Evolutionary conservation across 2,113 vertebrate genomes (phyloP).

Genomic region (Spea bombifrons): DNA sequence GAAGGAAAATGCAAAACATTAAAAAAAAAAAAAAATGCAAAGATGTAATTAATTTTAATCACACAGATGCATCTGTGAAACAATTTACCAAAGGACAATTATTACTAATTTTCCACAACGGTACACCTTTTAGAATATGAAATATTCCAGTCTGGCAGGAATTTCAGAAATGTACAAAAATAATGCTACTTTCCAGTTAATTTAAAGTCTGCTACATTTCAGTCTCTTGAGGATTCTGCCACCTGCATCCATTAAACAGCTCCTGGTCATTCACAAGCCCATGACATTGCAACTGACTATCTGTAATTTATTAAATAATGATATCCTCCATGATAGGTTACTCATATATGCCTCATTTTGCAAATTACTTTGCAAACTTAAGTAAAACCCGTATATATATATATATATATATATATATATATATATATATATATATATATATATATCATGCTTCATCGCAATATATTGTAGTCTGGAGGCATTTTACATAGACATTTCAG

Average conservation of each 20-base stretch:
- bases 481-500: no score
- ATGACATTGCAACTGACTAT: slow-evolving; percentile 50
- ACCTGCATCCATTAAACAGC: slow-evolving; percentile 65
- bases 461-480: no score
- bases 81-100: slow-evolving; percentile 63
- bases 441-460: no score
- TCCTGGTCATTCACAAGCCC: slow-evolving; percentile 58
- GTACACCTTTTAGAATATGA: slow-evolving; percentile 65
- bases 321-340: slow-evolving; percentile 53
- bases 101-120: slow-evolving; percentile 64
- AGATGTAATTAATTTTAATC: slow-evolving; percentile 17
- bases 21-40: not conserved
- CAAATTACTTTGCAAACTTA: no score
- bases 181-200: slow-evolving; percentile 60
- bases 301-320: slow-evolving; percentile 52
- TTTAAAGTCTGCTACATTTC: slow-evolving; percentile 66
- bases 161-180: slow-evolving; percentile 61
- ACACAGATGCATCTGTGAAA: slow-evolving; percentile 61
- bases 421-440: no score
- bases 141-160: slow-evolving; percentile 64
- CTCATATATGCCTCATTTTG: slow-evolving; percentile 26
- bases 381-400: no score
- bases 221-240: slow-evolving; percentile 60
- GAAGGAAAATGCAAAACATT: no score
- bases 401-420: no score